Conservation (phyloP, 2,113 vertebrate genomes). For the Coreoperca whiteheadi region DNA sequence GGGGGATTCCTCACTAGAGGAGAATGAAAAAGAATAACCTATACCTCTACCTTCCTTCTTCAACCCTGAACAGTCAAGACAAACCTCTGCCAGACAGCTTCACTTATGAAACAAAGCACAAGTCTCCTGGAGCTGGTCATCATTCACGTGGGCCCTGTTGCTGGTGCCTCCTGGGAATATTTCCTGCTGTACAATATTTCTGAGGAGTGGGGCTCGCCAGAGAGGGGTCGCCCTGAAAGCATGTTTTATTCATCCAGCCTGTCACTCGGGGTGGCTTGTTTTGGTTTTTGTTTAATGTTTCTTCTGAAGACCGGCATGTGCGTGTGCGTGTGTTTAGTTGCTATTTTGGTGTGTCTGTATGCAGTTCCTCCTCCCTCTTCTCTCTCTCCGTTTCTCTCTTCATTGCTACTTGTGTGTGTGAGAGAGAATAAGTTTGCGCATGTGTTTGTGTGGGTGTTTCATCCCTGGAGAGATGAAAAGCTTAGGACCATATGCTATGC, state of each 20-base stretch:
- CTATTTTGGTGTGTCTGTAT: constrained; percentile 60
- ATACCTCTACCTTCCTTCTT: constrained; percentile 10
- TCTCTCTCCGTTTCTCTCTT: constrained; percentile 15
- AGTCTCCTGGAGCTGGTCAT: constrained; percentile 49
- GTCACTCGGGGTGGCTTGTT: constrained; percentile 63
- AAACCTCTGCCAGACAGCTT: constrained; percentile 46
- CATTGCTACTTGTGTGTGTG: constrained; percentile 15
- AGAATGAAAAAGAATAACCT: constrained; percentile 10
- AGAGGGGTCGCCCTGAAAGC: constrained; percentile 51
- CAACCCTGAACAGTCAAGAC: constrained; percentile 7
- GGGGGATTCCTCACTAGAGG: not conserved
- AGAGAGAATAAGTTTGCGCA: constrained; percentile 48
- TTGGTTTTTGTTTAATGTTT: constrained; percentile 74
- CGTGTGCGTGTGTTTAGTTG: constrained; percentile 53
- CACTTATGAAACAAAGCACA: constrained; percentile 52
- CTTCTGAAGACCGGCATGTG: constrained; percentile 56
- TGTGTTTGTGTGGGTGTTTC: constrained; percentile 76
- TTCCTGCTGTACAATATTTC: constrained; percentile 61
- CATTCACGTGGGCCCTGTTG: constrained; percentile 53
- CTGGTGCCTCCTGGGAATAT: constrained; percentile 60
- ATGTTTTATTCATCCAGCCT: constrained; percentile 77
- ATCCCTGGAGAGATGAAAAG: constrained; percentile 76
- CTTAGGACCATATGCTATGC: constrained; percentile 73
- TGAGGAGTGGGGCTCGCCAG: constrained; percentile 48
- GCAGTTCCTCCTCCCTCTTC: constrained; percentile 31